Evolutionary conservation across 2,113 vertebrate species (phyloP).

Genomic region (Microcebus murinus): DNA sequence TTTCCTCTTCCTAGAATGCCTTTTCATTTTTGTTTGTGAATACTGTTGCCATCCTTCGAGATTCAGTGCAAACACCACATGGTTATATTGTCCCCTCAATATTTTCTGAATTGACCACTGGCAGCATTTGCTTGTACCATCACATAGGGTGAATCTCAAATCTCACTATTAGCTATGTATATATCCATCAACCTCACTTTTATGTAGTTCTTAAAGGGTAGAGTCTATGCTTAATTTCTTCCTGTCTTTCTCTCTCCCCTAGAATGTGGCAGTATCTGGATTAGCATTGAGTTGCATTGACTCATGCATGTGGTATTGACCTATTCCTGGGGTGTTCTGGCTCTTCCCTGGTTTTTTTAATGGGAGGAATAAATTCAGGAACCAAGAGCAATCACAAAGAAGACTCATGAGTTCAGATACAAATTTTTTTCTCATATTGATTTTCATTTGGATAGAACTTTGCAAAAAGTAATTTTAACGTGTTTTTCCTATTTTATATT

Average conservation of each 20-base stretch:
- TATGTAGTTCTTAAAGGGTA: not conserved
- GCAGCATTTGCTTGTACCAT: not conserved
- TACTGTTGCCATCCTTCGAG: not conserved
- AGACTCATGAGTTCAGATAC: not conserved
- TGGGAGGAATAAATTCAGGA: not conserved
- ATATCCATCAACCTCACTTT: not conserved
- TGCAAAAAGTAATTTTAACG: not conserved
- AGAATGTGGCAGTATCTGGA: too few species aligned
- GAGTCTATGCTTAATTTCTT: not conserved
- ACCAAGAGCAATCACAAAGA: not conserved
- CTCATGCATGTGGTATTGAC: not conserved
- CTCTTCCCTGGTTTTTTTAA: not conserved
- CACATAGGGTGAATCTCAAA: not conserved
- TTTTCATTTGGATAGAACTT: not conserved
- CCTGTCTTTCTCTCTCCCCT: not conserved
- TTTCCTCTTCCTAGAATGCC: not conserved
- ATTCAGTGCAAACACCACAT: not conserved
- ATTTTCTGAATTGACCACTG: too few species aligned
- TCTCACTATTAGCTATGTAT: not conserved
- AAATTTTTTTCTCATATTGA: not conserved
- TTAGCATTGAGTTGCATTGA: not conserved
- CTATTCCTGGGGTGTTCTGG: rapidly evolving
- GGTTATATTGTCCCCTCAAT: too few species aligned
- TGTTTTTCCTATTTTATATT: not conserved
- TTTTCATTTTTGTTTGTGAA: not conserved